These are phyloP conservation scores for Ernsta delagoae DNA, from an alignment of 2,888 invertebrate species.

Conservation along the genomic window DNA sequence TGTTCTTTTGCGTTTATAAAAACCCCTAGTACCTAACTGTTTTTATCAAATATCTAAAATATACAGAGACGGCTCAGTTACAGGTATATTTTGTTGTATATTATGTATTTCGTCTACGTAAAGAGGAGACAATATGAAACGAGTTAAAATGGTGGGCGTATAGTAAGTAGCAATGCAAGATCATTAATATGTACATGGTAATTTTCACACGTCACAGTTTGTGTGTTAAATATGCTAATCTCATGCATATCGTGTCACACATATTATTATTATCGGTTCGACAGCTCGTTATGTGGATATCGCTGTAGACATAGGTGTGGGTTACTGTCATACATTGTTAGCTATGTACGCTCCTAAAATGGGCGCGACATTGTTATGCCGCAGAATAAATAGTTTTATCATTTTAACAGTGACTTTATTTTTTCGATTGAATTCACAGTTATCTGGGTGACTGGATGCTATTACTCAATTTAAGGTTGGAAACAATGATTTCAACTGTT, in stretches of 20 bases:
- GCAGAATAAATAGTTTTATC: constrained; percentile 1
- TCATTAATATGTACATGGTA: neutral
- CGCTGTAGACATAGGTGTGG: constrained; percentile 2
- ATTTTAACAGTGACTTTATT: neutral
- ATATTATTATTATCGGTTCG: no score
- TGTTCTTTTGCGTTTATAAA: no score
- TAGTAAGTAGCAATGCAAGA: neutral
- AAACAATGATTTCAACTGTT: neutral
- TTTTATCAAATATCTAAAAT: no score
- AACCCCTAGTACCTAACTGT: no score
- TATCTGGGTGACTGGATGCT: neutral
- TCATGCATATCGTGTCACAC: neutral
- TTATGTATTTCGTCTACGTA: no score
- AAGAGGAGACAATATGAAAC: neutral
- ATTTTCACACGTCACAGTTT: neutral
- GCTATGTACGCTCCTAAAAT: neutral
- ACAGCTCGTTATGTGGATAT: neutral
- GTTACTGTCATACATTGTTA: neutral
- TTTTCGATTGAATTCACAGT: no score
- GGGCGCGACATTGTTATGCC: neutral
- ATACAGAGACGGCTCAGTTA: no score
- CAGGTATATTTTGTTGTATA: no score
- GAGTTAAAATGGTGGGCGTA: neutral
- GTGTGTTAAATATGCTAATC: constrained; percentile 3
- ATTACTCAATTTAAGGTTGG: neutral